Conservation (phyloP, 2,113 vertebrate species). For the Balaenoptera acutorostrata region DNA sequence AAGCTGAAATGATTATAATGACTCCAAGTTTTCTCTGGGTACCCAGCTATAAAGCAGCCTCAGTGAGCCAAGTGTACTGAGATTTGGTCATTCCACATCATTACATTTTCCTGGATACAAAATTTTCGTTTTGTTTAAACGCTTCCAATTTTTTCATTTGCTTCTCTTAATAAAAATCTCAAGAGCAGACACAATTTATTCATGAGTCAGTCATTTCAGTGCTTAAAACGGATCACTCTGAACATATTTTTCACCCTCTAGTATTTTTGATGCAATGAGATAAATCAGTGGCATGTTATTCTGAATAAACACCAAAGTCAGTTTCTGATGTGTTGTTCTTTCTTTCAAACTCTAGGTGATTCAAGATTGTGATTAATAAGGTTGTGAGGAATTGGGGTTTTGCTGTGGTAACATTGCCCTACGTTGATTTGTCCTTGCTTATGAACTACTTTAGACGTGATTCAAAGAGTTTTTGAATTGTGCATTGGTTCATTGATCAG, state of each 20-base stretch:
- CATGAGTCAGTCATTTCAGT: not conserved
- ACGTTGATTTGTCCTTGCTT: not conserved
- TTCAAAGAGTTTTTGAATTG: not conserved
- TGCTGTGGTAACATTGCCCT: not conserved
- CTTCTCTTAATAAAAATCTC: not conserved
- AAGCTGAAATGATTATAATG: not conserved
- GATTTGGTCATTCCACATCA: not conserved
- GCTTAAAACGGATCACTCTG: not conserved
- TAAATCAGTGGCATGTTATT: not conserved
- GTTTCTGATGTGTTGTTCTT: not conserved
- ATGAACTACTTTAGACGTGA: not conserved
- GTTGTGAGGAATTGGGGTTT: not conserved
- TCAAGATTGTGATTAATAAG: not conserved
- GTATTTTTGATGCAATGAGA: slow-evolving; percentile 5
- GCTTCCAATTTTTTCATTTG: not conserved
- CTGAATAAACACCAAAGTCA: not conserved
- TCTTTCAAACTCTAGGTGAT: not conserved
- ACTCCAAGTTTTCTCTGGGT: not conserved
- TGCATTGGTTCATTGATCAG: not conserved
- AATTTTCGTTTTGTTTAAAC: not conserved
- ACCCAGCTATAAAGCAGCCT: not conserved
- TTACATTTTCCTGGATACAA: not conserved
- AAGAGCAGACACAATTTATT: not conserved
- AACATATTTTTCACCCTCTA: not conserved
- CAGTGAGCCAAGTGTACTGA: not conserved